phyloP scores from a whole-genome alignment of 2,888 invertebrate genomes.

The Oscheius sp. region DNA sequence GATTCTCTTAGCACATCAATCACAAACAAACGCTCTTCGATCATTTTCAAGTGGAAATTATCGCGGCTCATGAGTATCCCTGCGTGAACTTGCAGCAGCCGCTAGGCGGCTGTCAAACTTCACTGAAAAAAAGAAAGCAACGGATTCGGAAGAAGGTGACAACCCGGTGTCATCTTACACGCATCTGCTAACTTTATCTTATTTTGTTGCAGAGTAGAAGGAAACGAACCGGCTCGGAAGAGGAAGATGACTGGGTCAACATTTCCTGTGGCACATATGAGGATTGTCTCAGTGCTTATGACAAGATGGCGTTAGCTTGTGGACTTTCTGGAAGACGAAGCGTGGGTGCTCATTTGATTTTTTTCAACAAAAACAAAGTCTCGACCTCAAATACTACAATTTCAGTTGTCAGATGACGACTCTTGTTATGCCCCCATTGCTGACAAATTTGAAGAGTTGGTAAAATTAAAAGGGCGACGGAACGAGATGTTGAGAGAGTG shows the following conservation, averaged over 20 bases:
- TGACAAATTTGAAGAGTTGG: constrained; percentile 16
- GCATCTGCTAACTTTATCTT: background rate
- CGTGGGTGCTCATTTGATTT: constrained; percentile 4
- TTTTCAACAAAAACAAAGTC: background rate
- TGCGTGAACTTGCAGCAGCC: constrained; percentile 24
- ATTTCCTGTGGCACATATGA: constrained; percentile 31
- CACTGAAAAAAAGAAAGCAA: background rate
- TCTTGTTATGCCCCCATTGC: constrained; percentile 33
- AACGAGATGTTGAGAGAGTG: constrained; percentile 31
- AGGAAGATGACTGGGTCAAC: constrained; percentile 32
- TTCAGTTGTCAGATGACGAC: constrained; percentile 27
- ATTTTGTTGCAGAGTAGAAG: constrained; percentile 8
- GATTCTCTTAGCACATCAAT: background rate
- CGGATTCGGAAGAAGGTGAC: background rate
- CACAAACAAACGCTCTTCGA: constrained; percentile 20
- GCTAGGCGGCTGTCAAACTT: constrained; percentile 23
- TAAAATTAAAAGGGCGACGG: constrained; percentile 9
- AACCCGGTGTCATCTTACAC: background rate
- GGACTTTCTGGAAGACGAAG: constrained; percentile 4
- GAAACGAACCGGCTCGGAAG: background rate
- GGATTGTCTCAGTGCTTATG: constrained; percentile 28
- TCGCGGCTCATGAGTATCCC: constrained; percentile 14
- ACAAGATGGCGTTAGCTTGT: constrained; percentile 21
- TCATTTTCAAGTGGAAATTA: constrained; percentile 9
- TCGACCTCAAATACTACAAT: background rate